phyloP scores from a whole-genome alignment of 1,140 invertebrate species.

The Lordiphosa mommai region DNA sequence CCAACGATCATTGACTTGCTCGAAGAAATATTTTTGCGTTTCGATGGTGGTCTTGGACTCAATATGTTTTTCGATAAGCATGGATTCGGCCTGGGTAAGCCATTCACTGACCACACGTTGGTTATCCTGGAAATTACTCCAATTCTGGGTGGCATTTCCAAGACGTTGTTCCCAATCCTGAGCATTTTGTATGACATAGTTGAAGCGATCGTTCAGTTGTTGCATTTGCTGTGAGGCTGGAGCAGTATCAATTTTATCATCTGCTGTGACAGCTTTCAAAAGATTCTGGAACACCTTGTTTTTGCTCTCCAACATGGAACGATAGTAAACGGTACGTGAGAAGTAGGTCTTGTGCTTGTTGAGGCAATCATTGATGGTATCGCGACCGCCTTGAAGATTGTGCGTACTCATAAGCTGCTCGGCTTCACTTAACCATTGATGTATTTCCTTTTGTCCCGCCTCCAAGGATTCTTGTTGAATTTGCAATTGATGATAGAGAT shows the following conservation, averaged over 20 bases:
- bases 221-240: conserved; percentile 87
- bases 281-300: conserved; percentile 96
- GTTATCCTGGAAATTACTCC: conserved; percentile 91
- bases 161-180: conserved; percentile 90
- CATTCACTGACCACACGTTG: conserved; percentile 90
- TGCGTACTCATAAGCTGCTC: conserved; percentile 85
- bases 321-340: conserved; percentile 92
- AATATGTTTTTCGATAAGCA: conserved; percentile 90
- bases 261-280: conserved; percentile 87
- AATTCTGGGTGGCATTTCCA: conserved; percentile 88
- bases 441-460: conserved; percentile 91
- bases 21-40: conserved; percentile 91
- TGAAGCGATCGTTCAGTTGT: conserved; percentile 90
- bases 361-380: conserved; percentile 86
- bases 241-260: conserved; percentile 86
- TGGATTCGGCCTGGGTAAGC: conserved; percentile 89
- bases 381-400: conserved; percentile 85
- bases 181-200: conserved; percentile 85
- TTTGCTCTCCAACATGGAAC: conserved; percentile 95
- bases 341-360: conserved; percentile 94
- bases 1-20: conserved; percentile 89
- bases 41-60: conserved; percentile 90
- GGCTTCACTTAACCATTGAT: conserved; percentile 91
- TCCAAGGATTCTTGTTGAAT: conserved; percentile 95
- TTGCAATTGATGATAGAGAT: conserved; percentile 90